phyloP scores from a whole-genome alignment of 2,888 invertebrate genomes.

The Brachyopa scutellaris region DNA sequence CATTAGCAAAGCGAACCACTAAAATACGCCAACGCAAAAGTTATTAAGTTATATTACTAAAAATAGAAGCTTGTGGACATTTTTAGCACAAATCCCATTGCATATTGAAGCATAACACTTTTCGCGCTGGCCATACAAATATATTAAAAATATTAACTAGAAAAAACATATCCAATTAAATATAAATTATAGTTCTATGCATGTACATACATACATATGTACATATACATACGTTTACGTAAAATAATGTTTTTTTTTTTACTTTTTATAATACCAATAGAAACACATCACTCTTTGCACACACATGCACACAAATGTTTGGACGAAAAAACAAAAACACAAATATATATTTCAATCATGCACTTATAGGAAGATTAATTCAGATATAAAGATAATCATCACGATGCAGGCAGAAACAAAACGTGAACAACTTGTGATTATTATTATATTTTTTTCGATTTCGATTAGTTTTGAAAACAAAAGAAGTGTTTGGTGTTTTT shows the following conservation, averaged over 20 bases:
- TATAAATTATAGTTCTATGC: neutral
- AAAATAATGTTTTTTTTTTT: neutral
- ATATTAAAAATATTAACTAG: neutral
- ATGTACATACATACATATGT: neutral
- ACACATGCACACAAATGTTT: constrained; percentile 49
- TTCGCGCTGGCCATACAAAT: constrained; percentile 8
- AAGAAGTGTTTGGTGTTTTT: constrained; percentile 40
- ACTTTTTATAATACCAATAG: neutral
- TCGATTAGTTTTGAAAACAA: constrained; percentile 62
- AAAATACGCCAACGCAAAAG: too few relatives aligned
- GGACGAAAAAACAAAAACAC: constrained; percentile 24
- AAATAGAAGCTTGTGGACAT: neutral
- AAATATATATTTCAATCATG: constrained; percentile 38
- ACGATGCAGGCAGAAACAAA: constrained; percentile 63
- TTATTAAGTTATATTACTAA: too few relatives aligned
- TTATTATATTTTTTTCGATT: constrained; percentile 41
- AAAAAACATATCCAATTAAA: neutral
- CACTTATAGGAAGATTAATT: constrained; percentile 38
- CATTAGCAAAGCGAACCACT: too few relatives aligned
- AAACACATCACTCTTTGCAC: constrained; percentile 44
- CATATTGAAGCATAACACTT: constrained; percentile 31
- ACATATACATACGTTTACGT: neutral
- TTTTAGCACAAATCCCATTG: neutral
- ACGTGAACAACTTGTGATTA: constrained; percentile 45
- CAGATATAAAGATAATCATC: constrained; percentile 23